Percentiles rank a stretch among this genome's conserved stretches.
These are phyloP conservation scores for Spatulosminthurus flaviceps DNA, from an alignment of 2,888 invertebrate species.

Conservation along the genomic window DNA sequence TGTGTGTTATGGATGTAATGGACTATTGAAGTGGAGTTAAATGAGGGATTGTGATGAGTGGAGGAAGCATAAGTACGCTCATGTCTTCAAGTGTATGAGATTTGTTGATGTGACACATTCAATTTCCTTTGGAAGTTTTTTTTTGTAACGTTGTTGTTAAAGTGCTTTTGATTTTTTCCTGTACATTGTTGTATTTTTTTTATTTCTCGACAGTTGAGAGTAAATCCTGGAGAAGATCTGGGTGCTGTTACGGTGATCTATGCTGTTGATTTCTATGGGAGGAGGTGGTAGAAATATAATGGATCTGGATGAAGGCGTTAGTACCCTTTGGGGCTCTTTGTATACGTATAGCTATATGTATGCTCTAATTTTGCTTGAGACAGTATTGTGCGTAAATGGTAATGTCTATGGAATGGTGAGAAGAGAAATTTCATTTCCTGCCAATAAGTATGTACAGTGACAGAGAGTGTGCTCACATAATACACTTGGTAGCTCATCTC, in stretches of 20 bases:
- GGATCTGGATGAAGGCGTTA: constrained; percentile 35
- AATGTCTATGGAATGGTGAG: neutral
- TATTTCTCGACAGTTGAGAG: neutral
- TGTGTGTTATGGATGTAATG: neutral
- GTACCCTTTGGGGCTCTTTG: constrained; percentile 15
- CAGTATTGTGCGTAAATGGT: no score
- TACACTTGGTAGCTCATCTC: constrained; percentile 46
- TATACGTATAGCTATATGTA: neutral
- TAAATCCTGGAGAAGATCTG: constrained; percentile 18
- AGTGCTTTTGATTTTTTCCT: no score
- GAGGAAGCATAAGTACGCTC: neutral
- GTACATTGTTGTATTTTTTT: constrained; percentile 15
- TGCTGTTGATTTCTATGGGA: neutral
- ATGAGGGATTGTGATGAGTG: neutral
- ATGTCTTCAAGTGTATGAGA: neutral
- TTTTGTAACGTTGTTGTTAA: neutral
- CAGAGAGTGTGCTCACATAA: constrained; percentile 52
- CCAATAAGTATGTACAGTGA: constrained; percentile 44
- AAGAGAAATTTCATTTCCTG: constrained; percentile 53
- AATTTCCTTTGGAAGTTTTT: constrained; percentile 20
- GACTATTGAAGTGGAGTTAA: neutral
- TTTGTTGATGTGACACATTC: constrained; percentile 27
- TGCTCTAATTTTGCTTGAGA: neutral
- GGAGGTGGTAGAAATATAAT: neutral
- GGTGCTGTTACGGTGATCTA: constrained; percentile 24